Evolutionary conservation across 1,140 invertebrate genomes (phyloP).

Genomic region (Penaeus vannamei): DNA sequence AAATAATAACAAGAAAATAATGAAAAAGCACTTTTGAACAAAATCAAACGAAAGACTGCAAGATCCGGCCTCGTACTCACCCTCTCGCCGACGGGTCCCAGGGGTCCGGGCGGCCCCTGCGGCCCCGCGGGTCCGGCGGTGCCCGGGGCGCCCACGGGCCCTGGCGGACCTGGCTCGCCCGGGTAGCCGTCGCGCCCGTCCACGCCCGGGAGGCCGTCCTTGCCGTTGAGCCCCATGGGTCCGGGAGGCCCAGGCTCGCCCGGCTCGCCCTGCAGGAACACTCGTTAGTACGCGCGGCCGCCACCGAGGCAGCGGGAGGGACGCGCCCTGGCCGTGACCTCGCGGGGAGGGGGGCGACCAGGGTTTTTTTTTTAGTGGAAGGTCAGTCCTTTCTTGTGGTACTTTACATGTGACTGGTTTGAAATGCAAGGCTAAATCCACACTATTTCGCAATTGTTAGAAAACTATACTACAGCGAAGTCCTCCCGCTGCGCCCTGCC

Average conservation of each 20-base stretch:
- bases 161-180: constrained; percentile 81
- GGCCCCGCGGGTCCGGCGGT: constrained; percentile 79
- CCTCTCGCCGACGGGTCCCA: constrained; percentile 80
- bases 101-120: constrained; percentile 73
- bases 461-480: background rate
- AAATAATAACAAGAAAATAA: constrained; percentile 1
- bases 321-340: constrained; percentile 18
- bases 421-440: too few species aligned
- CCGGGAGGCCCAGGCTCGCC: constrained; percentile 91
- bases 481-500: too few species aligned
- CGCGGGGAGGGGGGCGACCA: background rate
- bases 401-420: too few species aligned
- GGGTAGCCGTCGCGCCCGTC: constrained; percentile 75
- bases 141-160: constrained; percentile 78
- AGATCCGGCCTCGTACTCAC: constrained; percentile 35
- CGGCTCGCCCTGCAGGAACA: constrained; percentile 83
- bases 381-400: too few species aligned
- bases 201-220: constrained; percentile 85
- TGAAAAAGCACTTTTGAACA: background rate
- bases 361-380: too few species aligned
- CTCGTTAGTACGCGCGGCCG: background rate
- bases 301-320: background rate
- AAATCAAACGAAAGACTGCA: background rate
- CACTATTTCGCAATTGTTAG: too few species aligned
- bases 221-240: constrained; percentile 83